Evolutionary conservation across 2,113 vertebrate species (phyloP), one percentile per base, ranked within the genome.

Genomic region (Rattus norvegicus): DNA sequence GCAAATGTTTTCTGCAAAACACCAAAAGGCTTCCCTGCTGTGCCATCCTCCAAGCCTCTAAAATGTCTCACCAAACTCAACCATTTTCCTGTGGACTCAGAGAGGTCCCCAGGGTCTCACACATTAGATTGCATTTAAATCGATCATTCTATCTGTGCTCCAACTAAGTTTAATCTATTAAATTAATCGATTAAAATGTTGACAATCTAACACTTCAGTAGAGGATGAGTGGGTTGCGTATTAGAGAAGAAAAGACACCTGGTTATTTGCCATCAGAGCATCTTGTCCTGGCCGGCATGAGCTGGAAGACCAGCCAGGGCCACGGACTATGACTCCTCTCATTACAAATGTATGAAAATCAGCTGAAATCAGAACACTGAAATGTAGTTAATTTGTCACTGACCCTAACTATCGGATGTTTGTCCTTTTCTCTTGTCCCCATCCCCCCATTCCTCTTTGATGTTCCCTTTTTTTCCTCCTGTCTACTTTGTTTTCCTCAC

Each of bases 391-490:
- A 43, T 91, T 69, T 47, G 3, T 30, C 59, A 12, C 52, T 92
- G 26, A 43, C 24, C 28, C 0, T 52, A 93, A 76, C 28, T 91
- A 22, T 75, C 73, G 12, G 56, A 77, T 3, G 11, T 67, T 85
- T 63, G 24, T 6, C 30, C 7, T 85, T n/a, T 7, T 86, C 4
- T 54, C 28, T 33, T 2, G 47, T 63, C 47, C 26, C n/a, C 28
- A 2, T 2, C 10, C 2, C 10, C n/a, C 33, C 65, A 4, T 6
- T 54, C 2, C 4, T 13, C 33, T 59, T 0, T 12, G 4, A 2
- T 59, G 22, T 26, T 5, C 12, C 11, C 26, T 28, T 24, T 28
- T 19, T 26, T 7, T 12, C 14, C 26, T 30, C 16, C 8, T 12
- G 19, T 75, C 54, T 30, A 2, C 17, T 17, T 13, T 10, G 1